Percentiles rank a stretch among this genome's conserved stretches.
Evolutionary conservation across 2,797 vertebrate genomes (phyloP).

Genomic region (Eulemur coronatus): DNA sequence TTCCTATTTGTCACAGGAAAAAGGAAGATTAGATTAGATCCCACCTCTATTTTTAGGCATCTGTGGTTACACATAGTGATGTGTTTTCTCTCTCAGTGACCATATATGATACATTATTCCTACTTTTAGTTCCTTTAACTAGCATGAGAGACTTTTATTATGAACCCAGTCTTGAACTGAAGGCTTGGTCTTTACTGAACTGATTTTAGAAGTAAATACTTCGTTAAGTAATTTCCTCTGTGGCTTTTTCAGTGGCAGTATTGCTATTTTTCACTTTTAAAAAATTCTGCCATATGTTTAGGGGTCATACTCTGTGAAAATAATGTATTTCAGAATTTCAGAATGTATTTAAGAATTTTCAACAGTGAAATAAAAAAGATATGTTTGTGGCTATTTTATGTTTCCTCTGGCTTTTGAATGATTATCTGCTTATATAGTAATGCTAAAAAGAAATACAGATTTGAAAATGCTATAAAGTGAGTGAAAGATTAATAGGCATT

Average conservation of each 20-base stretch:
- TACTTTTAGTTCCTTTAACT: not conserved
- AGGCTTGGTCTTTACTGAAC: not conserved
- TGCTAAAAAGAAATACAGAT: not conserved
- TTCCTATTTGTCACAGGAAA: not conserved
- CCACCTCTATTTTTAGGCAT: not conserved
- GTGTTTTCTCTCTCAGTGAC: not conserved
- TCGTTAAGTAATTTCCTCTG: not conserved
- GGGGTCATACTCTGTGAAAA: not conserved
- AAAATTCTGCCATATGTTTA: not conserved
- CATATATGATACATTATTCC: not conserved
- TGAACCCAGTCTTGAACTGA: not conserved
- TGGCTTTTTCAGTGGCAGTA: conserved; percentile 4
- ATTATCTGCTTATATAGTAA: not conserved
- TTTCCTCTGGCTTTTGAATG: conserved; percentile 11
- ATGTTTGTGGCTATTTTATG: not conserved
- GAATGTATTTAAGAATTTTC: not conserved
- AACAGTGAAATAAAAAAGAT: not conserved
- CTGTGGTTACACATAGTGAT: not conserved
- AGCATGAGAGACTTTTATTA: not conserved
- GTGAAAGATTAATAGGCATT: not conserved
- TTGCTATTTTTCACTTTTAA: not conserved
- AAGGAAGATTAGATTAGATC: not conserved
- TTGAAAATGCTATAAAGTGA: not conserved
- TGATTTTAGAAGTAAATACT: conserved; percentile 28
- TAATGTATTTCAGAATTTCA: not conserved